Conservation (phyloP, 2,797 vertebrate genomes). For the Epinephelus malabaricus region DNA sequence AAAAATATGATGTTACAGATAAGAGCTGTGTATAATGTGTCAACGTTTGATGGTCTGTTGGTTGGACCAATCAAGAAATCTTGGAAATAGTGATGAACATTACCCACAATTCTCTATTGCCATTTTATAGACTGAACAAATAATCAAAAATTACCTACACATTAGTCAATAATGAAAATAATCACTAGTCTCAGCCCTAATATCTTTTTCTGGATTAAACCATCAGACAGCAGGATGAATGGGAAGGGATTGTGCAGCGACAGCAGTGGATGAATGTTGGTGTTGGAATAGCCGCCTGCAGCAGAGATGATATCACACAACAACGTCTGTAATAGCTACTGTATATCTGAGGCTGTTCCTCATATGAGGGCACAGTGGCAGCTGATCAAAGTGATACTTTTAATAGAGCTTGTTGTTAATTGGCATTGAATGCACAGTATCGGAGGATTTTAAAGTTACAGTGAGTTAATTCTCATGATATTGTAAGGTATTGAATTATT, state of each 20-base stretch:
- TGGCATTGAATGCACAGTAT: not conserved
- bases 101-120: not conserved
- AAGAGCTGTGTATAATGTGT: too few relatives aligned
- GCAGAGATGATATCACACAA: slow-evolving; percentile 15
- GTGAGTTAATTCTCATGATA: not conserved
- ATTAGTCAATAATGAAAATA: not conserved
- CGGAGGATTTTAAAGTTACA: not conserved
- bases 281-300: slow-evolving; percentile 1
- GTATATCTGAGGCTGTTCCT: slow-evolving; percentile 4
- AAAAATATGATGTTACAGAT: not conserved
- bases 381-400: not conserved
- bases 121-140: not conserved
- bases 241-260: not conserved
- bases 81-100: not conserved
- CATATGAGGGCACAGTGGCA: not conserved
- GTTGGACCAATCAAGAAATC: not conserved
- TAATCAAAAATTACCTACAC: not conserved
- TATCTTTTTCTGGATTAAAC: not conserved
- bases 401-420: not conserved
- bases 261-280: slow-evolving; percentile 17
- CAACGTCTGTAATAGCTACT: not conserved
- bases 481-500: not conserved
- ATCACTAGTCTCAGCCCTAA: not conserved
- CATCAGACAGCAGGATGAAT: slow-evolving; percentile 3
- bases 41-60: not conserved